A percentile compares a stretch with the other conserved stretches of the same genome.
phyloP scores from a whole-genome alignment of 1,140 invertebrate genomes.

The Drosophila equinoxialis region DNA sequence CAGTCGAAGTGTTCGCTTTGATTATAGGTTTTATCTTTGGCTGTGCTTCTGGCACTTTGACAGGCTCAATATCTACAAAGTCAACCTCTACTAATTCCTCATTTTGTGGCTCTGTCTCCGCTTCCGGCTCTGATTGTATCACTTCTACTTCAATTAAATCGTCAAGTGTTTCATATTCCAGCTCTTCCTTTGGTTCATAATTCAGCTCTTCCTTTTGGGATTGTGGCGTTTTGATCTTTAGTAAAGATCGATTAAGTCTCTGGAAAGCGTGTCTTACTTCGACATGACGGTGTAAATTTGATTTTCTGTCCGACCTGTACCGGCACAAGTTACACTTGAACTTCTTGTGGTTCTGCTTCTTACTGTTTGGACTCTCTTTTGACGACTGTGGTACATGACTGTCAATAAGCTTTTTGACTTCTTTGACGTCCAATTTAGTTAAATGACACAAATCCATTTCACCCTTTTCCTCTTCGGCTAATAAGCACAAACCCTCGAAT shows the following conservation, averaged over 20 bases:
- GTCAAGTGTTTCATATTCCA: not conserved
- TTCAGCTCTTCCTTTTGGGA: not conserved
- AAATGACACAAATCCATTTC: too few relatives aligned
- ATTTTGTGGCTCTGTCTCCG: too few relatives aligned
- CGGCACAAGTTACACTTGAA: constrained; percentile 38
- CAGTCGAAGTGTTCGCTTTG: not conserved
- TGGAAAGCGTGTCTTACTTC: constrained; percentile 27
- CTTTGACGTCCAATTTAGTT: too few relatives aligned
- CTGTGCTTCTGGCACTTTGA: not conserved
- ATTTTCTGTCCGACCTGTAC: constrained; percentile 45
- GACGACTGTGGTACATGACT: too few relatives aligned
- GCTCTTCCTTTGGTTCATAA: not conserved
- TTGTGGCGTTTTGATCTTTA: not conserved
- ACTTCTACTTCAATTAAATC: not conserved
- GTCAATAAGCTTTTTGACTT: too few relatives aligned
- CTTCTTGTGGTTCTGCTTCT: constrained; percentile 25
- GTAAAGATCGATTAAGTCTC: not conserved
- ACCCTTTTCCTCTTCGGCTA: too few relatives aligned
- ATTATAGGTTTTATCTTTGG: not conserved
- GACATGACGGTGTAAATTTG: constrained; percentile 32
- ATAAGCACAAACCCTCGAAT: too few relatives aligned
- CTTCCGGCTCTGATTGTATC: too few relatives aligned
- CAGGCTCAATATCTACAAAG: not conserved
- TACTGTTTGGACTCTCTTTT: too few relatives aligned
- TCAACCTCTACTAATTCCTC: not conserved